phyloP scores from a whole-genome alignment of 2,888 invertebrate genomes.

The Belgica antarctica region DNA sequence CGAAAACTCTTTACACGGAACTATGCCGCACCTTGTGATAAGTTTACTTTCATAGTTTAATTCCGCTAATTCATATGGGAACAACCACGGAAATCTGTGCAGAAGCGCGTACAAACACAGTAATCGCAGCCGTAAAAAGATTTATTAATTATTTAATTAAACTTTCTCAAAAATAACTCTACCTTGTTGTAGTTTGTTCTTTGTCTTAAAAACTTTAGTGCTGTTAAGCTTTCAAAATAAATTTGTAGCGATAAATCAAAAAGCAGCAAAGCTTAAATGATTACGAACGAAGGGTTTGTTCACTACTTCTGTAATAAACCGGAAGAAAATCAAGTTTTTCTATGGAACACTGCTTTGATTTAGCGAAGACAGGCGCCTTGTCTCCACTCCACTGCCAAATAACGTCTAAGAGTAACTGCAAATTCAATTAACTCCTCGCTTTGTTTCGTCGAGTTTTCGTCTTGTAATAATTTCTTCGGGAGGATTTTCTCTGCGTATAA shows the following conservation, averaged over 20 bases:
- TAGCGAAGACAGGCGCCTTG: too few species aligned
- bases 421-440: conserved; percentile 35
- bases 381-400: too few species aligned
- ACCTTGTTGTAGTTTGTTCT: background rate
- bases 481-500: conserved; percentile 13
- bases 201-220: background rate
- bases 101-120: conserved; percentile 16
- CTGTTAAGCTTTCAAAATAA: background rate
- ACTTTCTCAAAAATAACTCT: background rate
- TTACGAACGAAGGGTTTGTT: background rate
- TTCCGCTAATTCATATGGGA: conserved; percentile 37
- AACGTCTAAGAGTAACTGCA: conserved; percentile 5
- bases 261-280: conserved; percentile 6
- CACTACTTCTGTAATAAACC: too few species aligned
- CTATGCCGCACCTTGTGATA: conserved; percentile 28
- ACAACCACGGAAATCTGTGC: conserved; percentile 15
- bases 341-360: too few species aligned
- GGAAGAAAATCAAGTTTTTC: too few species aligned
- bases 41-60: conserved; percentile 38
- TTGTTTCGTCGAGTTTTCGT: background rate
- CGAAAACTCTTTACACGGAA: background rate
- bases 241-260: conserved; percentile 16
- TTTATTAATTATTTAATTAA: conserved; percentile 35
- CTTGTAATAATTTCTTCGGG: conserved; percentile 24
- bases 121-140: conserved; percentile 10